A percentile compares a stretch with the other conserved stretches of the same genome.
Conservation (phyloP, 2,797 vertebrate species). For the Craterocephalus amniculus region DNA sequence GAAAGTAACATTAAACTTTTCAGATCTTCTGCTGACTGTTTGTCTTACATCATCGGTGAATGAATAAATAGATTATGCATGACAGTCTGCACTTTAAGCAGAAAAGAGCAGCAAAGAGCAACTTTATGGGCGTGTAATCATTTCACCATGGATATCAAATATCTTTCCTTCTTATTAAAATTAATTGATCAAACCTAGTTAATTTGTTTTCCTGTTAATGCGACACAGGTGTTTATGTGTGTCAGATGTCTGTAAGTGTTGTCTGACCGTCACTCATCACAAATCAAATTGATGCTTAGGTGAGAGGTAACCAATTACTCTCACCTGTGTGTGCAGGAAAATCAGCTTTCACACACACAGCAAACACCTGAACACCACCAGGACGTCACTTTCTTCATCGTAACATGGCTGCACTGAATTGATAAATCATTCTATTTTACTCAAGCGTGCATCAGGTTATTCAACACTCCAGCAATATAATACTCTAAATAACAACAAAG, state of each 20-base stretch:
- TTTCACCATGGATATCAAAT: slow-evolving; percentile 9
- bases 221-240: slow-evolving; percentile 6
- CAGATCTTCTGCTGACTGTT: too few relatives aligned
- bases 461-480: too few relatives aligned
- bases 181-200: slow-evolving; percentile 15
- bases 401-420: slow-evolving; percentile 18
- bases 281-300: slow-evolving; percentile 1
- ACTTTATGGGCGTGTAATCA: slow-evolving; percentile 13
- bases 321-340: slow-evolving; percentile 18
- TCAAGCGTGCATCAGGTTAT: slow-evolving; percentile 14
- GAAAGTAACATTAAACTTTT: neutral
- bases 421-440: slow-evolving; percentile 28
- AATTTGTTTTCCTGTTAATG: neutral
- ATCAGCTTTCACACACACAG: slow-evolving; percentile 35
- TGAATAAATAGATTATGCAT: neutral
- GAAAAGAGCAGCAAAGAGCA: neutral
- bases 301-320: slow-evolving; percentile 29
- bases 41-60: neutral
- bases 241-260: neutral
- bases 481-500: neutral
- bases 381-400: slow-evolving; percentile 21
- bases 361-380: slow-evolving; percentile 43
- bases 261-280: slow-evolving; percentile 9
- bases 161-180: slow-evolving; percentile 21
- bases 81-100: slow-evolving; percentile 7